These are phyloP conservation scores for Stylophora pistillata DNA, from an alignment of 64 coral and sea anemone genomes.

Conservation along the genomic window DNA sequence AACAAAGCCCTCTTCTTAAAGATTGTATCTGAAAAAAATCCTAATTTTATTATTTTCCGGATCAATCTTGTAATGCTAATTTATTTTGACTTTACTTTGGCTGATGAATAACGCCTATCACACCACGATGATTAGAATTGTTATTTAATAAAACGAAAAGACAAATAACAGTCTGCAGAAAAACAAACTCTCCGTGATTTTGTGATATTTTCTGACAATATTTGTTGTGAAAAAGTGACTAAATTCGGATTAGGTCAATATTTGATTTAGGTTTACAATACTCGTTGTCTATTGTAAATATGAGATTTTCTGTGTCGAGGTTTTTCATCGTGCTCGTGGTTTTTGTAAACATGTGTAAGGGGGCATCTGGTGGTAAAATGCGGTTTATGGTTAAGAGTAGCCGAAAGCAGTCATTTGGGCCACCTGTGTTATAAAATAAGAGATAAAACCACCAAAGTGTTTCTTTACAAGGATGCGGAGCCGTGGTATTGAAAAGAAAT, in stretches of 20 bases:
- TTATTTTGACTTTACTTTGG: neutral
- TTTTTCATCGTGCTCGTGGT: neutral
- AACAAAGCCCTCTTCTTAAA: neutral
- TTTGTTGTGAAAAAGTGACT: slow-evolving; percentile 18
- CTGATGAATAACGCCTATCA: neutral
- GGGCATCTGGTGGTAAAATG: neutral
- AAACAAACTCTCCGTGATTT: neutral
- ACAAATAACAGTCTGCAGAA: neutral
- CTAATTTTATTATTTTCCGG: slow-evolving; percentile 12
- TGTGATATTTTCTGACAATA: slow-evolving; percentile 16
- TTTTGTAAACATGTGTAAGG: neutral
- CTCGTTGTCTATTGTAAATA: neutral
- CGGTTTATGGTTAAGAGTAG: neutral
- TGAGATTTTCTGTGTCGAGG: neutral
- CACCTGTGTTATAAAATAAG: neutral
- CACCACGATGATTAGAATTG: neutral
- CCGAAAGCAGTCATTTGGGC: neutral
- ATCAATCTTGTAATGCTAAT: neutral
- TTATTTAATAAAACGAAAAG: slow-evolving; percentile 15
- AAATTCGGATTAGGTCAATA: slow-evolving; percentile 13
- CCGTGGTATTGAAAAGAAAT: neutral
- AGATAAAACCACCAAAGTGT: neutral
- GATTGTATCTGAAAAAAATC: neutral
- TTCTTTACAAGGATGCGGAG: neutral
- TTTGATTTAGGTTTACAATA: neutral